Evolutionary conservation across 2,888 invertebrate genomes (phyloP).

Genomic region (Keiferia lycopersicella): DNA sequence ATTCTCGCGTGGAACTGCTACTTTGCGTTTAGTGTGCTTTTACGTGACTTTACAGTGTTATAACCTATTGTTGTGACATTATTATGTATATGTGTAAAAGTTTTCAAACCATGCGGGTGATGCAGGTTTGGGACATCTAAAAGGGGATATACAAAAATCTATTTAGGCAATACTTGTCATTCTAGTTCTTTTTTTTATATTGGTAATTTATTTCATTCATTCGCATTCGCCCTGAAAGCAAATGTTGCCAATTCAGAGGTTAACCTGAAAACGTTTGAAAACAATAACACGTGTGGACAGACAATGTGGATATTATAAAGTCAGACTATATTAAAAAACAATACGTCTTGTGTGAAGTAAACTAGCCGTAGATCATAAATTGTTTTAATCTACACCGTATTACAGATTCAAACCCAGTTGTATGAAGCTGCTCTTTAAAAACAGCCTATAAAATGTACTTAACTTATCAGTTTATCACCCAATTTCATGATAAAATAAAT

Average conservation of each 20-base stretch:
- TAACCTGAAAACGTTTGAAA: background rate
- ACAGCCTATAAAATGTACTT: no score
- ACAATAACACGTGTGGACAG: background rate
- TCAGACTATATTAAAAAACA: background rate
- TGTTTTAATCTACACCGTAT: no score
- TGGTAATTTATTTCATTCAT: background rate
- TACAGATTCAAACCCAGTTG: no score
- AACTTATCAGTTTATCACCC: no score
- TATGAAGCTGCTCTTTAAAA: no score
- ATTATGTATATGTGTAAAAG: background rate
- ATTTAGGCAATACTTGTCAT: background rate
- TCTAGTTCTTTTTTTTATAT: background rate
- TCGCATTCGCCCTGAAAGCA: background rate
- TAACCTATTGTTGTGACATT: background rate
- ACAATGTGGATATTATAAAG: background rate
- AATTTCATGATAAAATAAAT: no score
- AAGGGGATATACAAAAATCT: slow-evolving; percentile 1
- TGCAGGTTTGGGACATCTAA: background rate
- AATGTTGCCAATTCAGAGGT: background rate
- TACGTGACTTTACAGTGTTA: background rate
- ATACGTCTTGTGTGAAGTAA: no score
- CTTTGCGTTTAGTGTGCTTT: background rate
- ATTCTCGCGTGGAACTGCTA: background rate
- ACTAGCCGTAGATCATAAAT: no score
- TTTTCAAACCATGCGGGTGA: slow-evolving; percentile 18